Evolutionary conservation across 1,140 invertebrate species (phyloP), one percentile per base, ranked within the genome.

Genomic region (Anthonomus grandis): DNA sequence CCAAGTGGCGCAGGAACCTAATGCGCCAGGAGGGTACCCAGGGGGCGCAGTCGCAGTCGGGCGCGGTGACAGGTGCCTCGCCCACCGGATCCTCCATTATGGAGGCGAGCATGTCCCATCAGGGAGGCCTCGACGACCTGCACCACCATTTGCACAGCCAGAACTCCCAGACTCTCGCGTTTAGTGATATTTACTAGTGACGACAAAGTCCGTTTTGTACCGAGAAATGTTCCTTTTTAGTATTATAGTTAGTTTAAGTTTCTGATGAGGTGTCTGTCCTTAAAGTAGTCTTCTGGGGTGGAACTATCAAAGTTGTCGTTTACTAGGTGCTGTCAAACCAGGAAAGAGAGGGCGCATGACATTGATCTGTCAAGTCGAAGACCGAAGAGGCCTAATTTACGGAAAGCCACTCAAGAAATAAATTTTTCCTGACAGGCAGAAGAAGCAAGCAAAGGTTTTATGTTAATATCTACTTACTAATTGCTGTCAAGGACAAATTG

Each of bases 1-100:
- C 95, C 19, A 97, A 98, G 81, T 95, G 93, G 87, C 81, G 95
- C 65, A 81, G 93, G 21, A 90, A 90, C 67, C 81, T 89, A 65
- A 86, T 90, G 83, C 72, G 87, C 17, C 87, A 89, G 69, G 88
- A 90, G 68, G 76, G 75, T 12, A 62, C 68, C 49, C 67, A 59
- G 64, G 67, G 57, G 67, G 74, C 66, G 69, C 76, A 49, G 70
- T 74, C 74, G 15, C n/a, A n/a, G n/a, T n/a, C n/a, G n/a, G n/a
- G n/a, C n/a, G n/a, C n/a, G n/a, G n/a, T n/a, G n/a, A 75, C 75
- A 34, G 74, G 62, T 71, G 75, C 64, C 66, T 61, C 64, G 66
- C 69, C 77, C 68, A 55, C 64, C 18, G 65, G 64, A 12, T 75
- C 78, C 13, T 74, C 71, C 34, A 62, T 70, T 9, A 54, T 70